Conservation (phyloP, 2,888 invertebrate species). For the Drosophila villosipedis region DNA sequence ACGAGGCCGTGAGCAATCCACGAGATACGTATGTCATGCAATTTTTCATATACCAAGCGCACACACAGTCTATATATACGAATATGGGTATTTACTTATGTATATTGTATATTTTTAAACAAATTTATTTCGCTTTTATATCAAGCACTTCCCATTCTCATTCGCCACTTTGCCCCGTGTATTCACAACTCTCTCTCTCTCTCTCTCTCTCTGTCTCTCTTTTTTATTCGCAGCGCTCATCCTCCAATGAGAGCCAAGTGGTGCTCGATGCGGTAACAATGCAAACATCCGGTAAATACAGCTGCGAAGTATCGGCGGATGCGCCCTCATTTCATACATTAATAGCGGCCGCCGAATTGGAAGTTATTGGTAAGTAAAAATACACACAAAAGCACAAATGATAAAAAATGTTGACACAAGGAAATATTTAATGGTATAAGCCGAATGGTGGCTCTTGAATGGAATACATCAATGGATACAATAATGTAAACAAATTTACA, state of each 20-base stretch:
- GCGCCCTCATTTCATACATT: conserved; percentile 85
- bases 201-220: neutral
- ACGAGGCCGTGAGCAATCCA: conserved; percentile 36
- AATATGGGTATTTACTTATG: neutral
- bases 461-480: neutral
- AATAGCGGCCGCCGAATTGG: conserved; percentile 84
- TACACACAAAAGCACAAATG: conserved; percentile 10
- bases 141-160: conserved; percentile 36
- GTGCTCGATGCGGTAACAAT: conserved; percentile 83
- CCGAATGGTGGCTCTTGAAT: neutral
- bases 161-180: conserved; percentile 8
- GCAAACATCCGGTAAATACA: conserved; percentile 84
- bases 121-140: conserved; percentile 56
- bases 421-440: conserved; percentile 17
- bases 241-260: conserved; percentile 85
- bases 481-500: neutral
- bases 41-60: conserved; percentile 38
- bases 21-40: conserved; percentile 51
- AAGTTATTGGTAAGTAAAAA: conserved; percentile 85
- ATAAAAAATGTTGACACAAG: conserved; percentile 12
- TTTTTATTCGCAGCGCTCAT: conserved; percentile 62
- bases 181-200: conserved; percentile 1
- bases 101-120: conserved; percentile 38
- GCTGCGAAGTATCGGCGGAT: conserved; percentile 85
- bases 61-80: conserved; percentile 1